phyloP scores from a whole-genome alignment of 1,140 invertebrate genomes.

The Globodera ellingtonae region DNA sequence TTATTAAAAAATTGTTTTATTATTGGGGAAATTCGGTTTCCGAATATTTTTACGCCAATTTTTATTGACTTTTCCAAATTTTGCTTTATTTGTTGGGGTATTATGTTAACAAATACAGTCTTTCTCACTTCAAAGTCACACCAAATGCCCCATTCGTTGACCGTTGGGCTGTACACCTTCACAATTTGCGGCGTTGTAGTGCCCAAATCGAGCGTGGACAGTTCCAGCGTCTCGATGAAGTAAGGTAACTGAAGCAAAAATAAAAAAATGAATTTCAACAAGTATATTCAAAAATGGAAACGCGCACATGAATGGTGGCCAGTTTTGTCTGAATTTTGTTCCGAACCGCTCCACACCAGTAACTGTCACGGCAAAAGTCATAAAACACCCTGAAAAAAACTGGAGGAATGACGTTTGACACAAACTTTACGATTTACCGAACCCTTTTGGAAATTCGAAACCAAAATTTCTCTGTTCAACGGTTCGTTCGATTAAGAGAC shows the following conservation, averaged over 20 bases:
- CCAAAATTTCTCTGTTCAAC: background rate
- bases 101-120: too few relatives aligned
- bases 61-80: too few relatives aligned
- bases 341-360: conserved; percentile 70
- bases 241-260: conserved; percentile 73
- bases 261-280: conserved; percentile 19
- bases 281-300: conserved; percentile 9
- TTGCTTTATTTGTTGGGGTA: too few relatives aligned
- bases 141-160: conserved; percentile 88
- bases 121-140: conserved; percentile 80
- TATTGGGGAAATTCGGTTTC: too few relatives aligned
- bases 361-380: conserved; percentile 75
- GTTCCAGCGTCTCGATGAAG: conserved; percentile 81
- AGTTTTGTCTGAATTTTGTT: conserved; percentile 84
- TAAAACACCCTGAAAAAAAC: conserved; percentile 77
- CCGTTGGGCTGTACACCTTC: conserved; percentile 73
- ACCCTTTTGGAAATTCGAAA: too few relatives aligned
- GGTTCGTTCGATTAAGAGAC: too few relatives aligned
- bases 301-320: conserved; percentile 75
- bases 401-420: conserved; percentile 22
- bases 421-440: too few relatives aligned
- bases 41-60: too few relatives aligned
- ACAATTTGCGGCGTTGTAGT: conserved; percentile 73
- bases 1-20: conserved; percentile 12
- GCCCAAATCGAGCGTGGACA: conserved; percentile 79